Evolutionary conservation across 2,797 vertebrate genomes (phyloP).

Genomic region (Scolopax rusticola): DNA sequence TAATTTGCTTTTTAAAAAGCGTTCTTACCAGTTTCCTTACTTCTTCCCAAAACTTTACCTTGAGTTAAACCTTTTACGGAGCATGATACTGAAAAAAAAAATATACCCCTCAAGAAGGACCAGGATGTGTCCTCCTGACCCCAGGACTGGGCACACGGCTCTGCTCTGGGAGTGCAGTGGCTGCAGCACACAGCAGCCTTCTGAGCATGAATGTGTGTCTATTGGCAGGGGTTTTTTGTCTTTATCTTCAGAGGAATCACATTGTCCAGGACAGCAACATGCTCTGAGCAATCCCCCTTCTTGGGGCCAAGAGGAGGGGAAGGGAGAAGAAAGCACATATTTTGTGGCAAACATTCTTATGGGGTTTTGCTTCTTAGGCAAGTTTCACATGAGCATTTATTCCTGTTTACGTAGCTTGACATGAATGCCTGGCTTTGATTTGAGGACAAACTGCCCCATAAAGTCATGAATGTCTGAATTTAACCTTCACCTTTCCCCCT

Average conservation of each 20-base stretch:
- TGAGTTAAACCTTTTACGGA: background rate
- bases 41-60: background rate
- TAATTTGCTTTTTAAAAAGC: background rate
- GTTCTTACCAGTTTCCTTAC: background rate
- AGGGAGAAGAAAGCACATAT: background rate
- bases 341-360: background rate
- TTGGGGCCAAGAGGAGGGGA: background rate
- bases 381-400: slow-evolving; percentile 36
- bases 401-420: background rate
- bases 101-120: background rate
- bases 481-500: slow-evolving; percentile 63
- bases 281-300: background rate
- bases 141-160: background rate
- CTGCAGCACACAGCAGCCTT: background rate
- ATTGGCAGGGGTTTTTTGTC: background rate
- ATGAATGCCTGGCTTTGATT: slow-evolving; percentile 63
- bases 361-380: background rate
- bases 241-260: background rate
- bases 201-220: background rate
- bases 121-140: background rate
- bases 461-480: slow-evolving; percentile 53
- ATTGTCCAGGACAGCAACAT: background rate
- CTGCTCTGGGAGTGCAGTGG: background rate
- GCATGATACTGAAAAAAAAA: background rate
- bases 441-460: slow-evolving; percentile 66